Percentiles rank a stretch among this genome's conserved stretches.
Evolutionary conservation across 2,113 vertebrate genomes (phyloP).

Genomic region (Nansenia antarctica): DNA sequence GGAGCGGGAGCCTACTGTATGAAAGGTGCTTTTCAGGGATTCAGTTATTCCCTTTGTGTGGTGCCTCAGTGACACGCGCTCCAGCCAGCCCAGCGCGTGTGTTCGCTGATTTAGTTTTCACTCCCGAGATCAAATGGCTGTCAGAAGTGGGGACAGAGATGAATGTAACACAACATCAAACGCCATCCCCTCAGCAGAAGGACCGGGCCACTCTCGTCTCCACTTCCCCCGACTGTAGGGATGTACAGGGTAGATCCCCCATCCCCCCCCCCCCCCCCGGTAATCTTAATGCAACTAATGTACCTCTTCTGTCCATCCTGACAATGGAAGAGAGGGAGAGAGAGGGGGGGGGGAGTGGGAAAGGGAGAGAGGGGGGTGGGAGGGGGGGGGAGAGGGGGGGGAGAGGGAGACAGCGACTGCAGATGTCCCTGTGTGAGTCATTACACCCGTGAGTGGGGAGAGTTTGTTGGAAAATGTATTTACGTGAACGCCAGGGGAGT

Average conservation of each 20-base stretch:
- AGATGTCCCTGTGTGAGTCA: constrained; percentile 45
- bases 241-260: no score
- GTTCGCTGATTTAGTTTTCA: constrained; percentile 47
- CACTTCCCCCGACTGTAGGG: no score
- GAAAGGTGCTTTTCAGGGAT: constrained; percentile 47
- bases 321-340: not conserved
- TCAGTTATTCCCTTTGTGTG: constrained; percentile 58
- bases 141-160: constrained; percentile 36
- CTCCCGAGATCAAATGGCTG: constrained; percentile 40
- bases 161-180: constrained; percentile 28
- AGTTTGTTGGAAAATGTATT: constrained; percentile 33
- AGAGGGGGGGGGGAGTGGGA: not conserved
- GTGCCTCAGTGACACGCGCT: constrained; percentile 29
- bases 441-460: constrained; percentile 21
- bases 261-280: no score
- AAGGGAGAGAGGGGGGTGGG: not conserved
- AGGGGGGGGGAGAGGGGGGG: constrained; percentile 1
- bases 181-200: no score
- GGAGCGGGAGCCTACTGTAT: constrained; percentile 8
- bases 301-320: no score
- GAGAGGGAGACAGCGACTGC: constrained; percentile 14
- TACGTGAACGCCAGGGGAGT: constrained; percentile 21
- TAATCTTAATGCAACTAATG: no score
- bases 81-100: constrained; percentile 12
- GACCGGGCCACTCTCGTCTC: constrained; percentile 2